Evolutionary conservation across 1,140 invertebrate genomes (phyloP), one percentile per base, ranked within the genome.

Genomic region (Atta colombica): DNA sequence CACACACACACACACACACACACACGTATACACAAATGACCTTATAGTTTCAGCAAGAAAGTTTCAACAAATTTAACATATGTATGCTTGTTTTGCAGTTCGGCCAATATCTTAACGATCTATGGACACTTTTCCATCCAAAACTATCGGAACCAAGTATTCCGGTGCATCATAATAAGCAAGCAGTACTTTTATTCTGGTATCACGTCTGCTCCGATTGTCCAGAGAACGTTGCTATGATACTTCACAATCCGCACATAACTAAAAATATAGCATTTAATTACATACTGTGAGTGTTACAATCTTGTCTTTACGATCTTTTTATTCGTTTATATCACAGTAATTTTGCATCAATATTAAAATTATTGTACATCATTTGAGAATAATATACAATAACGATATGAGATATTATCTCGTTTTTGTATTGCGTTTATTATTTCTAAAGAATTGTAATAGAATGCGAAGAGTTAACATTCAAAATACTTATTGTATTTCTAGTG

Each of bases 231-330:
- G 97, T 99, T 55, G 97, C 98, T 92, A 96, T 98, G 51, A 98
- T 99, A 90, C 96, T 98, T 77, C 96, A 97, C 88, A 98, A 98
- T 95, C 97, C 96, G 87, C 97, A 97, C 93, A 97, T 98, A 88
- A 98, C 96, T 85, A 99, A 98, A 94, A 99, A 99, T 93, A 99
- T 99, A 94, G 98, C 98, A 89, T 99, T 99, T 96, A 99, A 99
- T 95, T 99, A 99, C 94, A 99, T 99, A 94, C 95, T 99, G 98
- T 99, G 96, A 97, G 98, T 97, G 78, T 49, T 16, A 10, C 49
- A 65, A 60, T 35, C 3, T 55, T 72, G 1, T 71, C 12, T 2
- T 65, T 78, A 55, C 0, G 35, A 58, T n/a, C 16, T 31, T 31
- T 78, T 18, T 6, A 65, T 78, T 78, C 65, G 3, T 28, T 84